These are phyloP conservation scores for Ochlodes sylvanus DNA, from an alignment of 2,888 invertebrate genomes.

Conservation along the genomic window DNA sequence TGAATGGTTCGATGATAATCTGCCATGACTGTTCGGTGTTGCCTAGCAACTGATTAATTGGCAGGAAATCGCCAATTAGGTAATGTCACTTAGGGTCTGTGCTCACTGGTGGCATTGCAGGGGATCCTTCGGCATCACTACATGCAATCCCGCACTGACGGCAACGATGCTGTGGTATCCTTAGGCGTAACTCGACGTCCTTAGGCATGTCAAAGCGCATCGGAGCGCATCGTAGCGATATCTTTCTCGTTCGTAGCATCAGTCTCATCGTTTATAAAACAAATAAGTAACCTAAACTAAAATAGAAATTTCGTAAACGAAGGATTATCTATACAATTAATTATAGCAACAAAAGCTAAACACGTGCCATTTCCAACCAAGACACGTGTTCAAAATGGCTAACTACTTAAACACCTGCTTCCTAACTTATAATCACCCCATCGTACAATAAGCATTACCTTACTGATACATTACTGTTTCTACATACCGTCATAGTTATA, in stretches of 20 bases:
- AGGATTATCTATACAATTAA: constrained; percentile 27
- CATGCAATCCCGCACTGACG: no score
- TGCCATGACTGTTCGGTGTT: constrained; percentile 18
- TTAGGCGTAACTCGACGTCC: no score
- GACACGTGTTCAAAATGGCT: constrained; percentile 32
- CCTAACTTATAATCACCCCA: neutral
- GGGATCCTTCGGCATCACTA: no score
- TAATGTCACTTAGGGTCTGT: neutral
- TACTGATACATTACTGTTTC: neutral
- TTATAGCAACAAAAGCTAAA: constrained; percentile 18
- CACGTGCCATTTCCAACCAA: constrained; percentile 18
- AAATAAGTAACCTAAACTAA: no score
- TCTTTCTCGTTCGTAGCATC: no score
- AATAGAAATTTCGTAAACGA: neutral
- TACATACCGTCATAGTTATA: neutral
- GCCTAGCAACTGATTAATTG: constrained; percentile 29
- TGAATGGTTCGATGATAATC: constrained; percentile 6
- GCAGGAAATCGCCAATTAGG: constrained; percentile 23
- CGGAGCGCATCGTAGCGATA: no score
- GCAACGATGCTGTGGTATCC: no score
- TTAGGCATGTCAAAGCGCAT: no score
- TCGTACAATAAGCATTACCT: neutral
- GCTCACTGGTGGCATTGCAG: no score
- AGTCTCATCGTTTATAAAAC: no score
- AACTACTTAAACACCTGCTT: constrained; percentile 27